phyloP scores from a whole-genome alignment of 2,797 vertebrate genomes.

The Macroramphosus scolopax region DNA sequence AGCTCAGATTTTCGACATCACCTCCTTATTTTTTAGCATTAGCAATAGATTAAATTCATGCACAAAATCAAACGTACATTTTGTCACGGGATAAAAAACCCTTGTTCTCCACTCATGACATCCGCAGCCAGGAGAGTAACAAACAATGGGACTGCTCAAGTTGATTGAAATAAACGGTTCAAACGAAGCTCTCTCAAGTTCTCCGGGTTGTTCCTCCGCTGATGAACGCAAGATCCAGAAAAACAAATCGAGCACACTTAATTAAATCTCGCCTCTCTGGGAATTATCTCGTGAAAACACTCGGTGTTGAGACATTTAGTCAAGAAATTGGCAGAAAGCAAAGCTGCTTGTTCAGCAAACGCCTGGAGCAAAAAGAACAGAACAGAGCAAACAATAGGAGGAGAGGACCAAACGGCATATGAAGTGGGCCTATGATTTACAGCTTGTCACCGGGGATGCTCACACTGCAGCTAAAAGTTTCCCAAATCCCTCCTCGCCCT shows the following conservation, averaged over 20 bases:
- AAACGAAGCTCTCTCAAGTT: slow-evolving; percentile 20
- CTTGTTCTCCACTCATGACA: slow-evolving; percentile 31
- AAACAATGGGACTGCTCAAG: slow-evolving; percentile 23
- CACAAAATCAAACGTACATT: slow-evolving; percentile 28
- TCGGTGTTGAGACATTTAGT: slow-evolving; percentile 38
- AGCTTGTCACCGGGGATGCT: neutral
- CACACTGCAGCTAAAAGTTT: neutral
- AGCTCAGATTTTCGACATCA: slow-evolving; percentile 1
- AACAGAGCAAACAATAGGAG: slow-evolving; percentile 16
- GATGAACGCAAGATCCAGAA: slow-evolving; percentile 53
- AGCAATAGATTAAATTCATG: neutral
- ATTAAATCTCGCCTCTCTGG: slow-evolving; percentile 59
- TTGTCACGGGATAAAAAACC: slow-evolving; percentile 20
- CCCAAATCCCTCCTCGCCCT: neutral
- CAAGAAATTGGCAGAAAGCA: slow-evolving; percentile 38
- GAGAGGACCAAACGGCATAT: slow-evolving; percentile 3
- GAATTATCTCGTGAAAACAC: slow-evolving; percentile 60
- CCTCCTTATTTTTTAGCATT: neutral
- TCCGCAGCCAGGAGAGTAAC: slow-evolving; percentile 15
- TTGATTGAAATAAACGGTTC: slow-evolving; percentile 40
- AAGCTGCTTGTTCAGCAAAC: slow-evolving; percentile 47
- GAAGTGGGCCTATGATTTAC: slow-evolving; percentile 30
- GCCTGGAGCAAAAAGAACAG: slow-evolving; percentile 26
- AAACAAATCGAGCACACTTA: slow-evolving; percentile 58
- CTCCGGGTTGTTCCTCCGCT: slow-evolving; percentile 22